These are phyloP conservation scores for Pyrrhosoma nymphula DNA, from an alignment of 2,888 invertebrate genomes.

Conservation along the genomic window DNA sequence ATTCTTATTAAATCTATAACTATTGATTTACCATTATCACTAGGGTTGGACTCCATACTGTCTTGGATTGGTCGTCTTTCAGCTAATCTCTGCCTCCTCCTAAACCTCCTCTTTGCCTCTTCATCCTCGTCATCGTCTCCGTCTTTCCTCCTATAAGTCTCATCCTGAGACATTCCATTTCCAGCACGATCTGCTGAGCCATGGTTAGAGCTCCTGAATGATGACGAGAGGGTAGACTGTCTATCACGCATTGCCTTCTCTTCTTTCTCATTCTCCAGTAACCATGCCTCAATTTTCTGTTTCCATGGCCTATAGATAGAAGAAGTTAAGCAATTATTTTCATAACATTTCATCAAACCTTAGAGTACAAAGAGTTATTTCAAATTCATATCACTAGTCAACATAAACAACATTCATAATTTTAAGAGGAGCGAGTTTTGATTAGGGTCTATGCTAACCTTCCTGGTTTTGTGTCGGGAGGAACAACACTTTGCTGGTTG, in stretches of 20 bases:
- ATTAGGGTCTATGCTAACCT: background rate
- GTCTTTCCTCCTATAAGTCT: slow-evolving; percentile 81
- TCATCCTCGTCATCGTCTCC: slow-evolving; percentile 69
- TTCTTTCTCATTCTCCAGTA: slow-evolving; percentile 88
- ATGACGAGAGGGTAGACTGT: background rate
- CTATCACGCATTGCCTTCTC: slow-evolving; percentile 52
- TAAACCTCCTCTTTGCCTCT: slow-evolving; percentile 66
- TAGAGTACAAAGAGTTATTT: too few relatives aligned
- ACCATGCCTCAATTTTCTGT: slow-evolving; percentile 95
- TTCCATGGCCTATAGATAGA: slow-evolving; percentile 87
- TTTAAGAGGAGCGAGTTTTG: background rate
- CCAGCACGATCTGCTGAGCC: slow-evolving; percentile 36
- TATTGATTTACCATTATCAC: slow-evolving; percentile 15
- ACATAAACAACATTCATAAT: background rate
- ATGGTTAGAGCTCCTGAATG: slow-evolving; percentile 35
- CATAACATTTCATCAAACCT: too few relatives aligned
- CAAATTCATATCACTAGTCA: background rate
- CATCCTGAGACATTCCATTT: slow-evolving; percentile 25
- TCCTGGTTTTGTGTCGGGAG: slow-evolving; percentile 37
- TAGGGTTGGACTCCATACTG: slow-evolving; percentile 26
- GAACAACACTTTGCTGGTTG: background rate
- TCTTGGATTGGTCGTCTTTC: slow-evolving; percentile 48
- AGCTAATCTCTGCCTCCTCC: slow-evolving; percentile 49
- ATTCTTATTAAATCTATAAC: too few relatives aligned
- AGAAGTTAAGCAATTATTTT: background rate